These are phyloP conservation scores for Elymnias hypermnestra DNA, from an alignment of 1,140 invertebrate genomes.

Conservation along the genomic window DNA sequence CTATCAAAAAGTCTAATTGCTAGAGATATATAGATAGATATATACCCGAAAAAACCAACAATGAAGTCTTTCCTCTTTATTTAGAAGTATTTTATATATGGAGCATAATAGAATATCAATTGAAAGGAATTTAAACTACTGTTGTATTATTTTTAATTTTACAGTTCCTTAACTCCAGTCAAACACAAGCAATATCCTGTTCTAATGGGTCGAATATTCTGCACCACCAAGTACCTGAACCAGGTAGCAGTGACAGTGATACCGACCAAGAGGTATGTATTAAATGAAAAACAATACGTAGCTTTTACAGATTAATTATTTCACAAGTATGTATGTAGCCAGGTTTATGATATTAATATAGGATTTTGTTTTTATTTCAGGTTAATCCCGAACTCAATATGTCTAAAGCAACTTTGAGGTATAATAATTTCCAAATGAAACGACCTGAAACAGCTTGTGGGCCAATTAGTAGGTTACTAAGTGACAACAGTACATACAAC, in stretches of 20 bases:
- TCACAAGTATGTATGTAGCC: too few relatives aligned
- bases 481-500: constrained; percentile 17
- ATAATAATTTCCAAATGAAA: constrained; percentile 8
- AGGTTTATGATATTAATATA: too few relatives aligned
- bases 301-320: too few relatives aligned
- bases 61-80: too few relatives aligned
- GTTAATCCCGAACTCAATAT: constrained; percentile 21
- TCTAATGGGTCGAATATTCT: neutral
- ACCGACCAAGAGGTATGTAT: constrained; percentile 28
- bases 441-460: constrained; percentile 2
- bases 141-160: too few relatives aligned
- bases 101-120: too few relatives aligned
- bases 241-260: constrained; percentile 22
- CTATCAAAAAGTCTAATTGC: too few relatives aligned
- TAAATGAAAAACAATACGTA: neutral
- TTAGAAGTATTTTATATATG: too few relatives aligned
- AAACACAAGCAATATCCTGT: constrained; percentile 1
- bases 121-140: too few relatives aligned
- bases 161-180: constrained; percentile 18
- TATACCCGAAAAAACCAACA: too few relatives aligned
- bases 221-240: constrained; percentile 2
- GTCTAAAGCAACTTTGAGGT: constrained; percentile 19
- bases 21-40: too few relatives aligned
- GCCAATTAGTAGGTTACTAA: constrained; percentile 11
- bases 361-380: constrained; percentile 22